Conservation (phyloP, 2,113 vertebrate species). For the Eulacestoma nigropectus region DNA sequence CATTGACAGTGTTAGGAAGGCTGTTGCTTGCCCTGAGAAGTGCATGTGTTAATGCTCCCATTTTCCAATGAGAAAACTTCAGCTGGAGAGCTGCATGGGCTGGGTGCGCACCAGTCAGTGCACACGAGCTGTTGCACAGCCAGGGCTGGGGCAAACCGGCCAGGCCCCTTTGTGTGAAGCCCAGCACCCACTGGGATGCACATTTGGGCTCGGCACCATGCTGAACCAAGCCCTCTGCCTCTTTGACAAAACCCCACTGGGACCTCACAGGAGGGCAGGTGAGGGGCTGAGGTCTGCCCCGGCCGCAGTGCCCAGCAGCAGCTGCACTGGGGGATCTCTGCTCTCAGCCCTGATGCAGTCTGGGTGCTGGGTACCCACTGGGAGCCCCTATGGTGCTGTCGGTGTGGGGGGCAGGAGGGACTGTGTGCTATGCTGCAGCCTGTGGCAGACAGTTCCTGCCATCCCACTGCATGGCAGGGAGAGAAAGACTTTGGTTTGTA, state of each 20-base stretch:
- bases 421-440: background rate
- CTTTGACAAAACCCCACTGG: background rate
- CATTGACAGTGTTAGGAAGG: background rate
- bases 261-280: background rate
- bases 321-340: background rate
- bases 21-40: background rate
- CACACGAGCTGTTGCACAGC: accelerated
- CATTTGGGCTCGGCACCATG: accelerated
- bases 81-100: background rate
- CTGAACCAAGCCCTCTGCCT: background rate
- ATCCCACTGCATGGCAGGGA: background rate
- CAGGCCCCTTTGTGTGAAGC: background rate
- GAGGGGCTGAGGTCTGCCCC: background rate
- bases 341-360: background rate
- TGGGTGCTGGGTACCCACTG: background rate
- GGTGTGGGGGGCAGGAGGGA: background rate
- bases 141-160: background rate
- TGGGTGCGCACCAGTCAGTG: accelerated
- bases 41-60: background rate
- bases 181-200: background rate
- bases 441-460: background rate
- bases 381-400: background rate
- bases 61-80: background rate
- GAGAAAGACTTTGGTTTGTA: background rate
- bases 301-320: accelerated